These are phyloP conservation scores for Sclerodermus sp. DNA, from an alignment of 2,888 invertebrate species.

Conservation along the genomic window DNA sequence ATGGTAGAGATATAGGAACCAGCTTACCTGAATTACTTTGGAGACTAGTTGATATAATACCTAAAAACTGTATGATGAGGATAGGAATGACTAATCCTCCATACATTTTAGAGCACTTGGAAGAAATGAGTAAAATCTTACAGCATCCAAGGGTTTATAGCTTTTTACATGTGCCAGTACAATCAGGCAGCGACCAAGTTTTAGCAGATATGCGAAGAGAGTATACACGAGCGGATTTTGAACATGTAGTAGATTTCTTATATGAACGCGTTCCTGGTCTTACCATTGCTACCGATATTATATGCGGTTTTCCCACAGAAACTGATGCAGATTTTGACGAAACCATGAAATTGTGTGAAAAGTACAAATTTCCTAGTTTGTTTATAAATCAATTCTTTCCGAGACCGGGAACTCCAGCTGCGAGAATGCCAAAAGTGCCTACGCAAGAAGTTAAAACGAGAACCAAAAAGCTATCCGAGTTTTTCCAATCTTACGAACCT, in stretches of 20 bases:
- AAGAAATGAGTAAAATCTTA: conserved; percentile 85
- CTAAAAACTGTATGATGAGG: conserved; percentile 76
- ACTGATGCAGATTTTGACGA: conserved; percentile 86
- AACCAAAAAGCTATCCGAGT: conserved; percentile 83
- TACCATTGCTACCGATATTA: conserved; percentile 96
- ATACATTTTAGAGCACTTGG: conserved; percentile 92
- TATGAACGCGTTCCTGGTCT: conserved; percentile 80
- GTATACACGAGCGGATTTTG: conserved; percentile 87
- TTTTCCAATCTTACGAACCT: conserved; percentile 88
- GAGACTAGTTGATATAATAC: conserved; percentile 78
- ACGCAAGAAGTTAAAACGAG: conserved; percentile 86
- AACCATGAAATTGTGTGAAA: conserved; percentile 79
- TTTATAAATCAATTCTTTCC: conserved; percentile 99
- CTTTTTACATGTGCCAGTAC: conserved; percentile 96
- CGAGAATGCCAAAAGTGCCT: conserved; percentile 82
- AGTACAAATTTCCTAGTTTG: conserved; percentile 88
- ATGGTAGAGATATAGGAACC: conserved; percentile 91
- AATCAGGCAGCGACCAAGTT: conserved; percentile 95
- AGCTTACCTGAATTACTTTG: conserved; percentile 84
- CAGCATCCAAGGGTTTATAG: conserved; percentile 88
- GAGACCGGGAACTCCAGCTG: conserved; percentile 94
- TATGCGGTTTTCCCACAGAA: conserved; percentile 98
- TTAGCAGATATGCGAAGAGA: conserved; percentile 95
- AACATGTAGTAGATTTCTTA: conserved; percentile 83
- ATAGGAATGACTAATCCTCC: conserved; percentile 99